phyloP scores from a whole-genome alignment of 2,113 vertebrate species.

The Thomomys bottae region DNA sequence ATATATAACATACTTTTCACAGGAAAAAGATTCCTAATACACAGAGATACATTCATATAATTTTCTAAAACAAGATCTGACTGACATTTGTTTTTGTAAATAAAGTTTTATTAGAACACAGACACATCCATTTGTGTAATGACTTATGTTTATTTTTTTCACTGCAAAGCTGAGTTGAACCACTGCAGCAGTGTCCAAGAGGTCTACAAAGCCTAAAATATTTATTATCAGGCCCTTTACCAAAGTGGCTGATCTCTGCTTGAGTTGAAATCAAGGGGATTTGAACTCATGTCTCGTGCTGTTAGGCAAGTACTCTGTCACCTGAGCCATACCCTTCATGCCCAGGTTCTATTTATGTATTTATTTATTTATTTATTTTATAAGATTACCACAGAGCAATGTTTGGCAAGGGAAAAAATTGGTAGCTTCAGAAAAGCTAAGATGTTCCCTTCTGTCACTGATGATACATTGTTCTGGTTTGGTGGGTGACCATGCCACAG shows the following conservation, averaged over 20 bases:
- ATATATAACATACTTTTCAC: background rate
- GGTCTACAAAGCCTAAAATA: background rate
- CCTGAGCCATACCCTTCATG: too few relatives aligned
- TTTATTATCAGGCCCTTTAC: background rate
- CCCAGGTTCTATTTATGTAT: too few relatives aligned
- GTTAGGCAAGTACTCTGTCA: too few relatives aligned
- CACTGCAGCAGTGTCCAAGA: background rate
- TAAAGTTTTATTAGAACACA: background rate
- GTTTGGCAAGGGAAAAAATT: background rate
- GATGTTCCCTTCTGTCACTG: constrained; percentile 4
- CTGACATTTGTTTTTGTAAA: background rate
- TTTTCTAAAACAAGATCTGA: background rate
- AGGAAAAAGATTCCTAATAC: background rate
- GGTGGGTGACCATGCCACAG: background rate
- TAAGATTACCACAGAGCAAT: background rate
- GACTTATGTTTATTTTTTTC: background rate
- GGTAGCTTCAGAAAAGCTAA: background rate
- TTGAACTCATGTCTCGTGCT: too few relatives aligned
- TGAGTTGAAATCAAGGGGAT: too few relatives aligned
- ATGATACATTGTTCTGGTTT: background rate
- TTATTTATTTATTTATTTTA: too few relatives aligned
- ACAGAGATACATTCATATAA: background rate
- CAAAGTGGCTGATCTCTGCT: background rate
- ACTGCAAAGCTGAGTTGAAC: background rate
- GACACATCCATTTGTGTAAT: background rate